Evolutionary conservation across 2,888 invertebrate species (phyloP).

Genomic region (Epistrophe grossulariae): DNA sequence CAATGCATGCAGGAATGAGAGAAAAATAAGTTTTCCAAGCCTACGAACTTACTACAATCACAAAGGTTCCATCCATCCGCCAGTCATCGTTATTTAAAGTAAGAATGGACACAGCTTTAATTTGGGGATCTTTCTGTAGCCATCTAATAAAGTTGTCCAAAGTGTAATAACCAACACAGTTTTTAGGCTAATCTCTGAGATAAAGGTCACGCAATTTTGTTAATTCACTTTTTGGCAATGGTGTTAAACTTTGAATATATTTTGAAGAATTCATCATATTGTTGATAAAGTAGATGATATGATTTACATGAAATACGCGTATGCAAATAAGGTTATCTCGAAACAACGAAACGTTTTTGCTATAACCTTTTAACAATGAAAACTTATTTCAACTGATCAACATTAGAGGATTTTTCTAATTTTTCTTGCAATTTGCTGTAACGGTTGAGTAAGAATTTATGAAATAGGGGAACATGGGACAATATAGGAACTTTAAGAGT

Average conservation of each 20-base stretch:
- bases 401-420: not conserved
- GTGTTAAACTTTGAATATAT: slow-evolving; percentile 76
- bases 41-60: slow-evolving; percentile 79
- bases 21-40: slow-evolving; percentile 29
- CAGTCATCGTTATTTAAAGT: slow-evolving; percentile 78
- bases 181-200: slow-evolving; percentile 77
- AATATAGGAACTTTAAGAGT: not conserved
- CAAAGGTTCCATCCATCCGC: slow-evolving; percentile 81
- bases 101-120: slow-evolving; percentile 79
- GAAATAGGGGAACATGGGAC: not conserved
- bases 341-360: not conserved
- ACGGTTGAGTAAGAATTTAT: not conserved
- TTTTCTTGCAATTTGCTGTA: not conserved
- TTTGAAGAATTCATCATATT: slow-evolving; percentile 22
- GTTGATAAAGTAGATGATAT: too few species aligned
- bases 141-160: slow-evolving; percentile 79
- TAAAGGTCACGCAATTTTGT: slow-evolving; percentile 77
- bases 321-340: not conserved
- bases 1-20: slow-evolving; percentile 10
- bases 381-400: not conserved
- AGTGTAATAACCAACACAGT: slow-evolving; percentile 78
- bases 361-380: not conserved
- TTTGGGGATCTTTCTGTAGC: slow-evolving; percentile 75
- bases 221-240: slow-evolving; percentile 75
- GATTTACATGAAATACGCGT: not conserved